Evolutionary conservation across 1,140 invertebrate genomes (phyloP), one percentile per base, ranked within the genome.

Genomic region (Apis florea): DNA sequence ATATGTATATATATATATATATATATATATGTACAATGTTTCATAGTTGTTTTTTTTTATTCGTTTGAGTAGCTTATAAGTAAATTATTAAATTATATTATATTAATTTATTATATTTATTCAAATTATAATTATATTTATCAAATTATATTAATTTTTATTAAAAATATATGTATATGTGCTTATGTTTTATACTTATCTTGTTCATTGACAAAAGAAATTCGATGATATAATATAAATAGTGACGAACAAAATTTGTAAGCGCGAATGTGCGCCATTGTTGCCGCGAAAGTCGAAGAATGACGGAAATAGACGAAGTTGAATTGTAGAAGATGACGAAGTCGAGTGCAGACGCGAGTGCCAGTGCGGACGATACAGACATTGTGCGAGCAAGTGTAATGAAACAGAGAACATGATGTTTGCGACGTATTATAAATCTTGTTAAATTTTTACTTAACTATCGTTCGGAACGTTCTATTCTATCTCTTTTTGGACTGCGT

Each of bases 381-480:
- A 56, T 66, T 86, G 88, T 89, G 85, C 82, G 77, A 63, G 83
- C 84, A 78, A 85, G 85, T 86, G 87, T 88, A 80, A 85, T 84
- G 86, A 85, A 84, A 84, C 88, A 89, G 86, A 83, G 88, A 90
- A 85, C 86, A 86, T 89, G 88, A 83, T 69, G 78, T 82, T 74
- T 13, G 80, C 67, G 31, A 73, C 76, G 84, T 82, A 75, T 80
- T 76, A 3, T 8, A 83, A 85, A 73, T 90, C 83, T 75, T 77
- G 26, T 31, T 53, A 21, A 54, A 74, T 83, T 88, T 85, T 81
- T 83, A 47, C 53, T 19, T 61, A 63, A 40, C 31, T 83, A 82
- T 83, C 77, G 79, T 4, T 56, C 61, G 74, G 12, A 63, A 10
- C 78, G 58, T 12, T 40, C 63, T 59, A 56, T 47, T 79, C 6